These are phyloP conservation scores for Thyatira batis DNA, from an alignment of 2,888 invertebrate genomes.

Conservation along the genomic window DNA sequence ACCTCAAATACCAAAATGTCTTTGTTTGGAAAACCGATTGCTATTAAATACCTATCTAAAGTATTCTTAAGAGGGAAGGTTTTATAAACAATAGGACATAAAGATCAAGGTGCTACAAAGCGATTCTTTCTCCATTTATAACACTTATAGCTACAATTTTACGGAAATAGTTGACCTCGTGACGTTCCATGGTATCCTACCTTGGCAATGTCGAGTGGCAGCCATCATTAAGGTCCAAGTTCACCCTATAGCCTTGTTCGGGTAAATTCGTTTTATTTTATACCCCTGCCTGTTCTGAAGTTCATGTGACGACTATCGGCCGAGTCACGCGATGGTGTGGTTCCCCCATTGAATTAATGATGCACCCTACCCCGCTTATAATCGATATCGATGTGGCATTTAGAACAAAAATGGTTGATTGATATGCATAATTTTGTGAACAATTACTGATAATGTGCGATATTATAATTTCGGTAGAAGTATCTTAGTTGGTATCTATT, in stretches of 20 bases:
- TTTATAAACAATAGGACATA: too few relatives aligned
- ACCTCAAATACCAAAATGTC: too few relatives aligned
- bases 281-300: constrained; percentile 20
- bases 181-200: background rate
- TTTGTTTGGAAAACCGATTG: too few relatives aligned
- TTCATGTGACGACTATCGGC: constrained; percentile 14
- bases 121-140: background rate
- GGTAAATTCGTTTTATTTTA: constrained; percentile 10
- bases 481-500: too few relatives aligned
- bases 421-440: too few relatives aligned
- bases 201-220: constrained; percentile 32
- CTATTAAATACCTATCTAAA: too few relatives aligned
- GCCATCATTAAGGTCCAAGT: constrained; percentile 47
- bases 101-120: background rate
- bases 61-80: too few relatives aligned
- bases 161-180: background rate
- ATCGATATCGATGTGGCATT: background rate
- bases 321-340: constrained; percentile 24
- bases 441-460: too few relatives aligned
- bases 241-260: constrained; percentile 46
- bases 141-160: background rate
- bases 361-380: background rate
- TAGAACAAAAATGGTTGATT: too few relatives aligned
- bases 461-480: too few relatives aligned
- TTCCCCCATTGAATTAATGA: constrained; percentile 10